A percentile compares a stretch with the other conserved stretches of the same genome.
phyloP scores from a whole-genome alignment of 2,113 vertebrate genomes.

The Hippocampus zosterae region DNA sequence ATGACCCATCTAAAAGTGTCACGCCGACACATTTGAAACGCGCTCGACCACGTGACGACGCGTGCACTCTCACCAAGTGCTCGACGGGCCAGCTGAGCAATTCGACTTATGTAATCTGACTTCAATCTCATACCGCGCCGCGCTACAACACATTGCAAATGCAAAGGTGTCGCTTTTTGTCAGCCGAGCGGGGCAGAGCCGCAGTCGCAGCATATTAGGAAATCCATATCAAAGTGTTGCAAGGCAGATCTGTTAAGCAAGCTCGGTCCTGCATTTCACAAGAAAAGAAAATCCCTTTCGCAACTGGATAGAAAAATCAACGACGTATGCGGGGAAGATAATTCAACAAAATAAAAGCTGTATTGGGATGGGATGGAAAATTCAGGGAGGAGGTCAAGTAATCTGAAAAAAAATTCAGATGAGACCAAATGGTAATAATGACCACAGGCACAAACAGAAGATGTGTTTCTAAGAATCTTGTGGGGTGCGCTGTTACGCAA shows the following conservation, averaged over 20 bases:
- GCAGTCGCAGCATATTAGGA: conserved; percentile 37
- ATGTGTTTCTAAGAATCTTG: conserved; percentile 8
- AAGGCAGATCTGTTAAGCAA: conserved; percentile 52
- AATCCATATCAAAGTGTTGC: conserved; percentile 56
- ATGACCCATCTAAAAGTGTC: conserved; percentile 62
- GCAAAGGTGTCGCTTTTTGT: conserved; percentile 33
- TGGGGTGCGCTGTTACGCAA: conserved; percentile 4
- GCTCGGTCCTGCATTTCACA: conserved; percentile 52
- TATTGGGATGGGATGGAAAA: conserved; percentile 21
- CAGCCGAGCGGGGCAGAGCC: conserved; percentile 22
- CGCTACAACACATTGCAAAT: conserved; percentile 17
- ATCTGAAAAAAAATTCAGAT: conserved; percentile 26
- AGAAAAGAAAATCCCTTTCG: conserved; percentile 33
- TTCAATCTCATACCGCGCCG: conserved; percentile 4
- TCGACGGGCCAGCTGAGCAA: conserved; percentile 20
- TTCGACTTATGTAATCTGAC: conserved; percentile 20
- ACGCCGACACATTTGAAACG: conserved; percentile 59
- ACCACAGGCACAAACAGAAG: background rate
- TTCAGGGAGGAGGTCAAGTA: conserved; percentile 30
- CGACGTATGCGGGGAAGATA: conserved; percentile 11
- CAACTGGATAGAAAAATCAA: background rate
- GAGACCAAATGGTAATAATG: conserved; percentile 2
- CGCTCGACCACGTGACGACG: conserved; percentile 26
- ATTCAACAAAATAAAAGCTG: conserved; percentile 3
- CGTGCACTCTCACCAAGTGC: conserved; percentile 21